Conservation (phyloP, 2,888 invertebrate species). For the Monochamus alternatus region DNA sequence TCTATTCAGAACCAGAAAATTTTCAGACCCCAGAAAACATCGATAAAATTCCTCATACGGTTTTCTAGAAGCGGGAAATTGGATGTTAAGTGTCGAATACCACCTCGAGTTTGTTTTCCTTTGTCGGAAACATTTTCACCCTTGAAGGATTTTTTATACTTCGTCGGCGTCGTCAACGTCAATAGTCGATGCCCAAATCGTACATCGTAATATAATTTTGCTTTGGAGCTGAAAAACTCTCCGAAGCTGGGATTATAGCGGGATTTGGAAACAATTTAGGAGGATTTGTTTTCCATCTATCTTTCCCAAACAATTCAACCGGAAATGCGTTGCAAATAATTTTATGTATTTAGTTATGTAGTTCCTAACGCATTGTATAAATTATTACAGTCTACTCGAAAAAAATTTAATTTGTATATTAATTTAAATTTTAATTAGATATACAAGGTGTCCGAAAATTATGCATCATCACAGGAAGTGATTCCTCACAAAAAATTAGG, state of each 20-base stretch:
- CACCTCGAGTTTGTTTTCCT: neutral
- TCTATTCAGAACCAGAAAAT: too few species aligned
- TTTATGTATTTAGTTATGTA: too few species aligned
- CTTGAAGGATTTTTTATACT: neutral
- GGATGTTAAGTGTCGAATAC: neutral
- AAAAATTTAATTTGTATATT: too few species aligned
- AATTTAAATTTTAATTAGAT: too few species aligned
- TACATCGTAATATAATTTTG: constrained; percentile 4
- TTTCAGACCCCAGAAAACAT: too few species aligned
- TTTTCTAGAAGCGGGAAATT: neutral
- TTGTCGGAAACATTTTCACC: neutral
- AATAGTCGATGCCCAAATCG: neutral
- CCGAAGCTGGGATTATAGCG: neutral
- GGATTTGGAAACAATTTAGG: constrained; percentile 7
- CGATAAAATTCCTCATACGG: too few species aligned
- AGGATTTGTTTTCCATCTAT: neutral
- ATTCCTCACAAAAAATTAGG: too few species aligned
- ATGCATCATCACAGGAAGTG: too few species aligned
- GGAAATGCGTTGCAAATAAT: neutral
- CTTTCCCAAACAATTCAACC: neutral
- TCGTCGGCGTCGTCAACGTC: neutral
- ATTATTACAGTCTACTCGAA: too few species aligned
- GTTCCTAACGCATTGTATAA: too few species aligned
- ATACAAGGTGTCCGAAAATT: too few species aligned
- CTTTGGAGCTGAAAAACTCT: neutral